phyloP scores from a whole-genome alignment of 2,888 invertebrate genomes.

The Agrilus biguttatus region DNA sequence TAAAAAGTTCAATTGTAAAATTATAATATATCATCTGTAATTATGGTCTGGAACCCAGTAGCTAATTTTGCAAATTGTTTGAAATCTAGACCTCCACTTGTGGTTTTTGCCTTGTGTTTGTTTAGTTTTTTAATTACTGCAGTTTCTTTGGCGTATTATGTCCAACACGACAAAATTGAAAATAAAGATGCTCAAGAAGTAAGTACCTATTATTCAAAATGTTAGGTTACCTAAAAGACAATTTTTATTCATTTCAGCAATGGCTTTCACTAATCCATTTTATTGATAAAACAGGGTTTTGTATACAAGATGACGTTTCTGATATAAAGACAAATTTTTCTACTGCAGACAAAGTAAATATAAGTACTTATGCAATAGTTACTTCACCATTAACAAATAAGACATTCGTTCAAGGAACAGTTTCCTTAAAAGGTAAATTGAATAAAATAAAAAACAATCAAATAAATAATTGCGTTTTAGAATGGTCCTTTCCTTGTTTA shows the following conservation, averaged over 20 bases:
- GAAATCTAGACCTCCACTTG: constrained; percentile 9
- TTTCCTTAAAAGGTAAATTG: no score
- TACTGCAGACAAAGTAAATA: no score
- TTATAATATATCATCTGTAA: no score
- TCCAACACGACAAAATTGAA: constrained; percentile 8
- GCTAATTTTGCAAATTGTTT: constrained; percentile 5
- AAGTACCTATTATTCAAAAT: background rate
- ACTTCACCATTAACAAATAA: no score
- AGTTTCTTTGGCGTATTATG: constrained; percentile 11
- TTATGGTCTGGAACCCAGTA: no score
- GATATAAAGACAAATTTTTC: background rate
- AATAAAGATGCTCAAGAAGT: constrained; percentile 10
- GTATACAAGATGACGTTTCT: background rate
- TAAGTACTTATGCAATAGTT: no score
- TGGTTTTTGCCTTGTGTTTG: constrained; percentile 11
- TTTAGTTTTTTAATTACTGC: constrained; percentile 10
- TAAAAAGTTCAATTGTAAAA: no score
- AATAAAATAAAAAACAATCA: no score
- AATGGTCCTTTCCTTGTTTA: constrained; percentile 5
- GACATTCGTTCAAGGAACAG: no score
- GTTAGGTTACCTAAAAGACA: background rate
- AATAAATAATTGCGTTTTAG: background rate
- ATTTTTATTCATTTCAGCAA: constrained; percentile 1
- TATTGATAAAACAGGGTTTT: constrained; percentile 2
- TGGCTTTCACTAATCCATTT: constrained; percentile 7